These are phyloP conservation scores for Tetropium fuscum DNA, from an alignment of 2,888 invertebrate genomes.

Conservation along the genomic window DNA sequence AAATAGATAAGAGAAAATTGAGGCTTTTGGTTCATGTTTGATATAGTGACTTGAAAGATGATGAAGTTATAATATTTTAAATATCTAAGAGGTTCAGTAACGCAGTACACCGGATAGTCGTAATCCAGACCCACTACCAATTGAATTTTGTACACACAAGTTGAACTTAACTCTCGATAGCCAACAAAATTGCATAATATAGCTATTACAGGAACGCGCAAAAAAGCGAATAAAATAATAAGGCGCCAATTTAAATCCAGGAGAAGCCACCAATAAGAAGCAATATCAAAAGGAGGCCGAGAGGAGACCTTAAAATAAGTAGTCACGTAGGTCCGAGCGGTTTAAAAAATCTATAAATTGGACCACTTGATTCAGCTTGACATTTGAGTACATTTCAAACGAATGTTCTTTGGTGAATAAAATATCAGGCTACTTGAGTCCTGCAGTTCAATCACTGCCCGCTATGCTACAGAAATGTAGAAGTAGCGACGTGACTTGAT, in stretches of 20 bases:
- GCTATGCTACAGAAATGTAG: conserved; percentile 48
- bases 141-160: too few species aligned
- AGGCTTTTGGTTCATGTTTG: too few species aligned
- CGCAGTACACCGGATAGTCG: too few species aligned
- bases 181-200: too few species aligned
- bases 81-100: too few species aligned
- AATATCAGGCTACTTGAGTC: conserved; percentile 59
- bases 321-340: conserved; percentile 36
- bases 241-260: conserved; percentile 4
- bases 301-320: conserved; percentile 16
- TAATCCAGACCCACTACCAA: too few species aligned
- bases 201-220: background rate
- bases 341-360: conserved; percentile 54
- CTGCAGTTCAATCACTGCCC: conserved; percentile 62
- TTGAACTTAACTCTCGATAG: too few species aligned
- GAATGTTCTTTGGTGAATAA: conserved; percentile 61
- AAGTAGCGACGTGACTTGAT: conserved; percentile 50
- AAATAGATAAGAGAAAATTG: too few species aligned
- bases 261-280: conserved; percentile 1
- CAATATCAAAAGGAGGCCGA: background rate
- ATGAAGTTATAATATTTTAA: too few species aligned
- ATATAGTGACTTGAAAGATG: too few species aligned
- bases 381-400: conserved; percentile 57
- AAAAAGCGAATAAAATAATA: conserved; percentile 3
- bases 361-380: conserved; percentile 55